Conservation (phyloP, 2,113 vertebrate genomes). For the Prinia subflava region DNA sequence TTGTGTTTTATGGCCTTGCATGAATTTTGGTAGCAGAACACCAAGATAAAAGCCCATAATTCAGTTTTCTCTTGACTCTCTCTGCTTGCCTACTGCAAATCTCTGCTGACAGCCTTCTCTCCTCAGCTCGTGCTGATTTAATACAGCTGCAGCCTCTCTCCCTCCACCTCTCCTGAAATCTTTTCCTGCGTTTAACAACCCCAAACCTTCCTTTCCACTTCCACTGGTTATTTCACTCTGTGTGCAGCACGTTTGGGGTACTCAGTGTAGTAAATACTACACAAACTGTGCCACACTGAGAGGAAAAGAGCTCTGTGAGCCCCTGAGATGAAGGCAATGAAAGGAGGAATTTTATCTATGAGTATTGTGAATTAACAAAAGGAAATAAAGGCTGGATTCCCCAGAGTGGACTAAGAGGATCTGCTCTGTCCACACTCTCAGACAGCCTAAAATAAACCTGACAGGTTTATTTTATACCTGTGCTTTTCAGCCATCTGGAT, state of each 20-base stretch:
- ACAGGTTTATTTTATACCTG: no score
- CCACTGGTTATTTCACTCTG: neutral
- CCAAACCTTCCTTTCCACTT: neutral
- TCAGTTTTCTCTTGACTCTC: neutral
- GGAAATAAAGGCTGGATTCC: neutral
- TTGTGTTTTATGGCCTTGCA: neutral
- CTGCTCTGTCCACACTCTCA: neutral
- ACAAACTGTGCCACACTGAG: neutral
- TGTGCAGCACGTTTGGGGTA: neutral
- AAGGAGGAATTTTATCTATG: neutral
- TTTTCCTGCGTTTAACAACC: neutral
- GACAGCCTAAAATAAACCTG: no score
- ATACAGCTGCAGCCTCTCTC: neutral
- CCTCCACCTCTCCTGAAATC: neutral
- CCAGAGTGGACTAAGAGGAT: neutral
- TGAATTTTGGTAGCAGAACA: neutral
- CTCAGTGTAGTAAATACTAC: neutral
- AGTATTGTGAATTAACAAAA: neutral
- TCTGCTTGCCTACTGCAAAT: neutral
- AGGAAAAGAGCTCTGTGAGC: neutral
- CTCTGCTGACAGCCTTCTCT: neutral
- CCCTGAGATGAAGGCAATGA: neutral
- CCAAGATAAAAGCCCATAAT: neutral
- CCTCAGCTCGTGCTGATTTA: neutral
- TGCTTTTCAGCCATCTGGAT: neutral